These are phyloP conservation scores for Macrophya alboannulata DNA, from an alignment of 2,888 invertebrate genomes.

Conservation along the genomic window DNA sequence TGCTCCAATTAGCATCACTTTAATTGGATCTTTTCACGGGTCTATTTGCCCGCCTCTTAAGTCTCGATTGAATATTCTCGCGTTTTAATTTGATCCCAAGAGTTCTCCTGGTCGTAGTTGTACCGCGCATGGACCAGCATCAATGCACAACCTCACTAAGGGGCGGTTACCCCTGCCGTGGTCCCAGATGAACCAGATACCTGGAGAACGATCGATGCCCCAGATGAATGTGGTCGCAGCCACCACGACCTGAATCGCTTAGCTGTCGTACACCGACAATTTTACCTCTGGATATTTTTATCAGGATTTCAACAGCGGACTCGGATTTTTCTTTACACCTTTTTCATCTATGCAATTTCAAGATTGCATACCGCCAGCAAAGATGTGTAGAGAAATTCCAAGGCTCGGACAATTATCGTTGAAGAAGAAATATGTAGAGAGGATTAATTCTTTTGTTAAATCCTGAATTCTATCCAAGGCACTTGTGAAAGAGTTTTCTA, in stretches of 20 bases:
- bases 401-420: neutral
- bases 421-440: neutral
- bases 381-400: neutral
- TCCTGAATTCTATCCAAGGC: neutral
- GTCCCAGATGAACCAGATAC: conserved; percentile 47
- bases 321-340: neutral
- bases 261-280: neutral
- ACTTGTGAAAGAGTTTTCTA: neutral
- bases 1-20: conserved; percentile 17
- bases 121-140: conserved; percentile 32
- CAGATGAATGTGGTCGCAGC: conserved; percentile 49
- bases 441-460: neutral
- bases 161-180: conserved; percentile 44
- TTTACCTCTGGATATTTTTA: conserved; percentile 4
- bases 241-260: conserved; percentile 45
- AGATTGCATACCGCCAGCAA: neutral
- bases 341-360: neutral
- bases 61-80: conserved; percentile 16
- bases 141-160: conserved; percentile 22
- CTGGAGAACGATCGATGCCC: conserved; percentile 53
- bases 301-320: neutral
- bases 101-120: conserved; percentile 22
- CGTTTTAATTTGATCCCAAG: conserved; percentile 40
- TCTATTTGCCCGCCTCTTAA: neutral
- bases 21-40: neutral